These are phyloP conservation scores for Papilio polytes DNA, from an alignment of 1,140 invertebrate species.

Conservation along the genomic window DNA sequence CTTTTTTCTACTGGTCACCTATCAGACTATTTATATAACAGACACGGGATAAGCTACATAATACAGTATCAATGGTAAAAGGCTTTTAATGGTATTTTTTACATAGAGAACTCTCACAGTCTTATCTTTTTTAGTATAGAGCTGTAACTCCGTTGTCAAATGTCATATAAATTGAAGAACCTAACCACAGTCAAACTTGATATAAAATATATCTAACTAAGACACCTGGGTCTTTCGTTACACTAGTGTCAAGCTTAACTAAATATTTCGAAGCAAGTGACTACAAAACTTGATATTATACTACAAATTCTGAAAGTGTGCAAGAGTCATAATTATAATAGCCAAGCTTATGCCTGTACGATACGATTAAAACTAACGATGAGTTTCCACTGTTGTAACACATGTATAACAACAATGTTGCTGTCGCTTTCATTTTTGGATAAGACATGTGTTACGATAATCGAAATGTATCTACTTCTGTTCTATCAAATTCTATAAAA, in stretches of 20 bases:
- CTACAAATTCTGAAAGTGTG: constrained; percentile 21
- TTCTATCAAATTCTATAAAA: constrained; percentile 27
- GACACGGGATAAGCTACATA: too few species aligned
- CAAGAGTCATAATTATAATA: constrained; percentile 11
- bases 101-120: neutral
- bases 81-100: neutral
- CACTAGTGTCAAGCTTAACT: neutral
- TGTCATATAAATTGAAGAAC: neutral
- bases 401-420: neutral
- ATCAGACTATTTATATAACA: too few species aligned
- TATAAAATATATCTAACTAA: neutral
- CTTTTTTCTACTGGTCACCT: too few species aligned
- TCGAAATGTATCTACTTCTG: constrained; percentile 6
- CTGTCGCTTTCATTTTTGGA: neutral
- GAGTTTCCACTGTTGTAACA: neutral
- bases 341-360: constrained; percentile 16
- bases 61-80: too few species aligned
- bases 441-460: neutral
- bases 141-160: neutral
- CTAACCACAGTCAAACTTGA: neutral
- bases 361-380: neutral
- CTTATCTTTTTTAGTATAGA: neutral
- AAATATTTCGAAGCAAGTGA: constrained; percentile 31
- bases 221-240: neutral
- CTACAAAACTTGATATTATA: constrained; percentile 30